Evolutionary conservation across 92 coral and sea anemone genomes (phyloP).

Genomic region (Porites cylindrica): DNA sequence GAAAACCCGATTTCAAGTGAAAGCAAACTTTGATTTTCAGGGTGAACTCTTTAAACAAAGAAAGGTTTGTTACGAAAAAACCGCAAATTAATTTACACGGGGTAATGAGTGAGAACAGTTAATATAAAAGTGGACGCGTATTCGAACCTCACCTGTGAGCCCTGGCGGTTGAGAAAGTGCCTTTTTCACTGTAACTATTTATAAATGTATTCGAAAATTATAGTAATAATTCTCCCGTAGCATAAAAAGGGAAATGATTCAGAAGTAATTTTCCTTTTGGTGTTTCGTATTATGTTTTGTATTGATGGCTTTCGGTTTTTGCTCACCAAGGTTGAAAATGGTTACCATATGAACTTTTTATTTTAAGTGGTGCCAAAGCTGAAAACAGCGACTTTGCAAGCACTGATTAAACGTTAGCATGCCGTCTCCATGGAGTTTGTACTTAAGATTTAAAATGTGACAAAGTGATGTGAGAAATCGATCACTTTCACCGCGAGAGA

Average conservation of each 20-base stretch:
- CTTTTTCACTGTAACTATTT: background rate
- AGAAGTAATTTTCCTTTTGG: background rate
- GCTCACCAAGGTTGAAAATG: no score
- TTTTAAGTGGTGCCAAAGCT: background rate
- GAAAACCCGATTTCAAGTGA: background rate
- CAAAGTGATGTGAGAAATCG: no score
- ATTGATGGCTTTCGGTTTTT: no score
- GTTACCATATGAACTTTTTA: no score
- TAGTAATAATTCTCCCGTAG: background rate
- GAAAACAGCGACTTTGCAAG: background rate
- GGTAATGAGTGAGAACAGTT: background rate
- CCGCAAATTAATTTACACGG: background rate
- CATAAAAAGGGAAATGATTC: background rate
- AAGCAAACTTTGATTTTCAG: background rate
- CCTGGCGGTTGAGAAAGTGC: no score
- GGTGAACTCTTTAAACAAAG: background rate
- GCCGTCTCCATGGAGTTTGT: background rate
- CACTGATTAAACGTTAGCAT: background rate
- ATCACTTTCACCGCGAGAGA: background rate
- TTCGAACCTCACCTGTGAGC: no score
- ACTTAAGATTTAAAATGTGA: background rate
- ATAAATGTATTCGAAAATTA: background rate
- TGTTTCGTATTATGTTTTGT: background rate
- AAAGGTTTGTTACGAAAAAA: background rate
- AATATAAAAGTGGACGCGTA: no score